Conservation (phyloP, 1,140 invertebrate species). For the Chymomyza costata region DNA sequence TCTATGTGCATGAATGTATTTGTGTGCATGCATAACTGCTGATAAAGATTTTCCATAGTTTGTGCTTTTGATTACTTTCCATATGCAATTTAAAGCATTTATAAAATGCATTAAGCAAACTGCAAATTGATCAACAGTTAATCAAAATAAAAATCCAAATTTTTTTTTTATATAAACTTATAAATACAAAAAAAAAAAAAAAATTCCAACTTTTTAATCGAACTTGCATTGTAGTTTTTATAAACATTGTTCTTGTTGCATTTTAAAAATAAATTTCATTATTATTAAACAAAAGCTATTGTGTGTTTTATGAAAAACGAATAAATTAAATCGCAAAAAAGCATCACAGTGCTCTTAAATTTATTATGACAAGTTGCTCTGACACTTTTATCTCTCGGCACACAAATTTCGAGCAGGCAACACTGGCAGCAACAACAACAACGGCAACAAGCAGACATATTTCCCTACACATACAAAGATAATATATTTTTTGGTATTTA, state of each 20-base stretch:
- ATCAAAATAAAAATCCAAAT: slow-evolving; percentile 65
- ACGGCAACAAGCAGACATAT: slow-evolving; percentile 12
- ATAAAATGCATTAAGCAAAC: slow-evolving; percentile 25
- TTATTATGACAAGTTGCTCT: slow-evolving; percentile 74
- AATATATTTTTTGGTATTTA: slow-evolving; percentile 40
- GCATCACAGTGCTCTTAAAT: slow-evolving; percentile 53
- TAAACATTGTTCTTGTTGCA: slow-evolving; percentile 18
- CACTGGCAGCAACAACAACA: slow-evolving; percentile 21
- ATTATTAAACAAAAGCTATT: slow-evolving; percentile 73
- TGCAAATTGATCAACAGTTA: slow-evolving; percentile 63
- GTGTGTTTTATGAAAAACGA: slow-evolving; percentile 67
- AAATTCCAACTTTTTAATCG: neutral
- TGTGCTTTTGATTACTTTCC: slow-evolving; percentile 20
- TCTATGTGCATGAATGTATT: neutral
- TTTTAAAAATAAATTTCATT: slow-evolving; percentile 59
- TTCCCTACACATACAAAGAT: slow-evolving; percentile 14
- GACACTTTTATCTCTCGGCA: slow-evolving; percentile 69
- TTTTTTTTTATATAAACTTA: slow-evolving; percentile 65
- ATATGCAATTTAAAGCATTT: slow-evolving; percentile 37
- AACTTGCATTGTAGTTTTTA: slow-evolving; percentile 10
- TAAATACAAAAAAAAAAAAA: slow-evolving; percentile 48
- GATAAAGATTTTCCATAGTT: slow-evolving; percentile 51
- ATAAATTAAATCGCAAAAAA: slow-evolving; percentile 68
- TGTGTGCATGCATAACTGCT: slow-evolving; percentile 25
- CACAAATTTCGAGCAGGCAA: slow-evolving; percentile 42